Evolutionary conservation across 2,113 vertebrate species (phyloP), one percentile per base, ranked within the genome.

Genomic region (Macaca mulatta): DNA sequence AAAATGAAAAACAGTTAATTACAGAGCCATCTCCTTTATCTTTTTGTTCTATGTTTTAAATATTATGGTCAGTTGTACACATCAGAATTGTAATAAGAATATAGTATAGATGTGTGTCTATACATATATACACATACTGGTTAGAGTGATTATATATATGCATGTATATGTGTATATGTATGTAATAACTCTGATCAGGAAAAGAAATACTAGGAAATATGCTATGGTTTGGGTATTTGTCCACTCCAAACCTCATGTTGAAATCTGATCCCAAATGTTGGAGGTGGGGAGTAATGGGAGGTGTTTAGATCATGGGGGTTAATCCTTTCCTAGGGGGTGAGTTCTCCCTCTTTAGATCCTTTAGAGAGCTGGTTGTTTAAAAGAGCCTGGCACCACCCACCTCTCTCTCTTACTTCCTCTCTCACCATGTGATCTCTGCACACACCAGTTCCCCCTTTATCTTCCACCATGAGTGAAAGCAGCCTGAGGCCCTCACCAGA

Each of bases 1-100:
- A 82, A 96, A 91, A 89, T 69, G 59, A 59, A 90, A 92, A 84
- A 83, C 17, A n/a, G 8, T 85, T 70, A 89, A 90, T 88, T 79
- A 61, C 12, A 93, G n/a, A 83, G 17, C 23, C 79, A 64, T 91
- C 48, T 45, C 3, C 8, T 88, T 64, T 91, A 57, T 64, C 27
- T 70, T 84, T 52, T 90, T 89, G 9, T 74, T 70, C 35, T 67
- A n/a, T 93, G 61, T 92, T 77, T 72, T 75, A 96, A 77, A 70
- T 74, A 79, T 78, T 45, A 90, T 72, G 22, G 59, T 5, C 17
- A 94, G 27, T 48, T 90, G 40, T 64, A 30, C 25, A 6, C 61
- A 64, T 64, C 61, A 30, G 61, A 64, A 64, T 64, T 64, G 61
- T 30, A 64, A 13, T 30, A 30, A 64, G 61, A 64, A 64, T 64